phyloP scores from a whole-genome alignment of 2,888 invertebrate species.

The Drosophila mimica region DNA sequence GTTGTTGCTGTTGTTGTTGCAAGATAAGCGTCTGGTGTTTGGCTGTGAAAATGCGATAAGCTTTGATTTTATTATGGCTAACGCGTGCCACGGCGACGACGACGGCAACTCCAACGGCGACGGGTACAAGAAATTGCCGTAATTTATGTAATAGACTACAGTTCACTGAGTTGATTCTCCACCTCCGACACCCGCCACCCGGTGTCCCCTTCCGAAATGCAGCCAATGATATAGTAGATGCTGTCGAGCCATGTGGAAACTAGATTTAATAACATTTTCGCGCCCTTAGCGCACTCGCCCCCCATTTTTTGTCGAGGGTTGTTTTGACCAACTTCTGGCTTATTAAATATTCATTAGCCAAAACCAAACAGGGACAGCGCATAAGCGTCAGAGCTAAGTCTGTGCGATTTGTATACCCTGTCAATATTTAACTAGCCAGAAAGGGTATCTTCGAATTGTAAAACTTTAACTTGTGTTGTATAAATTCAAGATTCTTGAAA shows the following conservation, averaged over 20 bases:
- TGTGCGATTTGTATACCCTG: slow-evolving; percentile 37
- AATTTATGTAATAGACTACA: slow-evolving; percentile 79
- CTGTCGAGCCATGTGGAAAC: slow-evolving; percentile 77
- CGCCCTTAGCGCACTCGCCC: slow-evolving; percentile 26
- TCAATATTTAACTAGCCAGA: neutral
- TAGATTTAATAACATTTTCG: slow-evolving; percentile 81
- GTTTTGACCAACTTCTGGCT: slow-evolving; percentile 51
- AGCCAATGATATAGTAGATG: slow-evolving; percentile 62
- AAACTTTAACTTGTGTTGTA: neutral
- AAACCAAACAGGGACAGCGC: slow-evolving; percentile 36
- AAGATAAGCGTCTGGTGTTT: slow-evolving; percentile 80
- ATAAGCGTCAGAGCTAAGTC: slow-evolving; percentile 8
- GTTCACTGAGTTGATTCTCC: slow-evolving; percentile 47
- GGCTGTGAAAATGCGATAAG: slow-evolving; percentile 84
- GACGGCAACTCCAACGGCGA: slow-evolving; percentile 24
- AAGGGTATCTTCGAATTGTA: neutral
- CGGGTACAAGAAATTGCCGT: slow-evolving; percentile 65
- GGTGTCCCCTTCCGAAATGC: slow-evolving; percentile 22
- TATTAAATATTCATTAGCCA: slow-evolving; percentile 84
- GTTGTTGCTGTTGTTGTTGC: slow-evolving; percentile 54
- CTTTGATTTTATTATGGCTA: slow-evolving; percentile 73
- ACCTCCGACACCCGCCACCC: neutral
- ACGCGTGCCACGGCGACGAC: slow-evolving; percentile 63
- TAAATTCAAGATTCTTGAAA: neutral
- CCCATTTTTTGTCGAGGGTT: slow-evolving; percentile 33